Evolutionary conservation across 2,888 invertebrate species (phyloP), one percentile per base, ranked within the genome.

Genomic region (Steinernema carpocapsae): DNA sequence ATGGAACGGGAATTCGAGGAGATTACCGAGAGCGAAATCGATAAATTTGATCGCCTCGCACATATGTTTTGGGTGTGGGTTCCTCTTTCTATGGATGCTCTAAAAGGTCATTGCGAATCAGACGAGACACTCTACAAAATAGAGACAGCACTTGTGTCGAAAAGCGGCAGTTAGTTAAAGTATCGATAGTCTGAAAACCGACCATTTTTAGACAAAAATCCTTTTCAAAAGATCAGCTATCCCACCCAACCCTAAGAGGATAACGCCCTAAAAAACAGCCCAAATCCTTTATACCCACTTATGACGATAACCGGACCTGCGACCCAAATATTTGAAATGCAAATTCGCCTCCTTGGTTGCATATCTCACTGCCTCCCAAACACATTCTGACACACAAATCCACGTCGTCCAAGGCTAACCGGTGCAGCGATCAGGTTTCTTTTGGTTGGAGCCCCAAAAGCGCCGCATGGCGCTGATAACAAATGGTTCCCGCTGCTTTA

Each of bases 1-100:
- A 26, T 10, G 51, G 51, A 43, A 43, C 43, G 14, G 14, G 10
- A 43, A 43, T 14, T 43, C 51, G 51, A 10, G 24, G 7, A 26
- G 56, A 56, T 56, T 56, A 56, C 26, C 56, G 56, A 56, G 56
- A 56, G 56, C 10, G 56, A 56, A 26, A 4, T 22, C 56, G 56
- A 19, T 56, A 22, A 19, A 56, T 10, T 6, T 4, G 24, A 19
- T 6, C 24, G 56, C n/a, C n/a, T n/a, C 3, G 6, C 22, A 6
- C 56, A 6, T 26, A 6, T 26, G 56, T 56, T 56, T 56, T 56
- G 24, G n/a, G n/a, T n/a, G n/a, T n/a, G n/a, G n/a, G n/a, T n/a
- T n/a, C n/a, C n/a, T n/a, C n/a, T n/a, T n/a, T n/a, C n/a, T n/a
- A n/a, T n/a, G n/a, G n/a, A n/a, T n/a, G n/a, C n/a, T n/a, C n/a